Percentiles rank a stretch among this genome's conserved stretches.
Conservation (phyloP, 2,113 vertebrate genomes). For the Epinephelus fuscoguttatus region DNA sequence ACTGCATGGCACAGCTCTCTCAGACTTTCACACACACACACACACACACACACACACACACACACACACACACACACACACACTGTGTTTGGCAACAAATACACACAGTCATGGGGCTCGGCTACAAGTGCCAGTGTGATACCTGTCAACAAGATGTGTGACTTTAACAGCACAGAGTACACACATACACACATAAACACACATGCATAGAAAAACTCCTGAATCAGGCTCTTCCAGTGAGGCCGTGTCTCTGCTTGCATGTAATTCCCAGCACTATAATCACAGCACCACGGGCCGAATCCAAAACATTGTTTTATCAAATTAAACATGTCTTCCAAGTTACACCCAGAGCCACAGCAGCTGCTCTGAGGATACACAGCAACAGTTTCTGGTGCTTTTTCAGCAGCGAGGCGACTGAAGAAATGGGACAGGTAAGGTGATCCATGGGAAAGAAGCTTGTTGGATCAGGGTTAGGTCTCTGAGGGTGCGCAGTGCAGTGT, state of each 20-base stretch:
- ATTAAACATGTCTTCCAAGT: not conserved
- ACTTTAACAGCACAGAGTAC: conserved; percentile 3
- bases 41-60: no score
- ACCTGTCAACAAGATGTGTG: not conserved
- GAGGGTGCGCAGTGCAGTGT: not conserved
- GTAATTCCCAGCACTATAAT: not conserved
- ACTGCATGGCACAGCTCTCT: conserved; percentile 11
- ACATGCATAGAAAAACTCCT: not conserved
- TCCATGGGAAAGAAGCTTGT: conserved; percentile 59
- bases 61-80: no score
- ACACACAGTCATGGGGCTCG: conserved; percentile 4
- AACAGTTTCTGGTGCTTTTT: not conserved
- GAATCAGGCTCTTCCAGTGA: conserved; percentile 40
- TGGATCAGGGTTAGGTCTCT: conserved; percentile 33
- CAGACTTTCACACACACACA: not conserved
- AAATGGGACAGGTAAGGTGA: conserved; percentile 62
- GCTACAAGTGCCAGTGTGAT: not conserved
- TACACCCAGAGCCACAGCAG: not conserved
- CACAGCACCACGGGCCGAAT: not conserved
- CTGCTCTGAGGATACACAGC: not conserved
- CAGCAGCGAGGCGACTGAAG: not conserved
- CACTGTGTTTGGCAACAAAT: conserved; percentile 69
- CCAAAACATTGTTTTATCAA: not conserved
- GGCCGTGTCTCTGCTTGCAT: conserved; percentile 5
- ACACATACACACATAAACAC: not conserved